phyloP scores from a whole-genome alignment of 2,113 vertebrate species.

The Leucosticte australis region DNA sequence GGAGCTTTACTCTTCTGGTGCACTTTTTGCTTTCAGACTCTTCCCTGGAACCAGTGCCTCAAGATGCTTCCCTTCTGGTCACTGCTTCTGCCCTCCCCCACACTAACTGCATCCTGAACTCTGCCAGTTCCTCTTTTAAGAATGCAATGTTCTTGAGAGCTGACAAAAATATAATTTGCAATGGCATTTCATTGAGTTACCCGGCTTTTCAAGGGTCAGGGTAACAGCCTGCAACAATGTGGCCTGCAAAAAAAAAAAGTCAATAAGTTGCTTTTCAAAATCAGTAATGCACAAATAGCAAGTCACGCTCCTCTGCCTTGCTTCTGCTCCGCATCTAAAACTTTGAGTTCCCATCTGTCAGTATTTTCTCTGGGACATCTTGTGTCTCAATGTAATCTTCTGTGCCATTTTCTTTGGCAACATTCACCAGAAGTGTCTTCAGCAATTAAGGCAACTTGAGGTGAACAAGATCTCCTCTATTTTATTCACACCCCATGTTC shows the following conservation, averaged over 20 bases:
- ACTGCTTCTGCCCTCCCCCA: neutral
- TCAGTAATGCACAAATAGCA: neutral
- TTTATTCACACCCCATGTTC: neutral
- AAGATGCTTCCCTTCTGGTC: slow-evolving; percentile 2
- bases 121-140: slow-evolving; percentile 36
- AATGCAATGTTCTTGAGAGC: slow-evolving; percentile 19
- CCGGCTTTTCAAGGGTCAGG: neutral
- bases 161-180: slow-evolving; percentile 23
- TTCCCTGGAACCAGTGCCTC: neutral
- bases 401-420: neutral
- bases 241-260: neutral
- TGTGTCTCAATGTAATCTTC: neutral
- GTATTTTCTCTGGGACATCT: slow-evolving; percentile 6
- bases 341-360: neutral
- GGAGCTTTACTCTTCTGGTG: neutral
- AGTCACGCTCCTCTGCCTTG: neutral
- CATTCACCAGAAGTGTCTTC: neutral
- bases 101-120: neutral
- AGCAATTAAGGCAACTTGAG: neutral
- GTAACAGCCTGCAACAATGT: slow-evolving; percentile 18
- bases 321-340: neutral
- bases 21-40: slow-evolving; percentile 21
- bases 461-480: neutral
- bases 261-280: neutral
- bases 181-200: slow-evolving; percentile 11